Percentiles rank a stretch among this genome's conserved stretches.
Evolutionary conservation across 2,888 invertebrate genomes (phyloP).

Genomic region (Baronia brevicornis): DNA sequence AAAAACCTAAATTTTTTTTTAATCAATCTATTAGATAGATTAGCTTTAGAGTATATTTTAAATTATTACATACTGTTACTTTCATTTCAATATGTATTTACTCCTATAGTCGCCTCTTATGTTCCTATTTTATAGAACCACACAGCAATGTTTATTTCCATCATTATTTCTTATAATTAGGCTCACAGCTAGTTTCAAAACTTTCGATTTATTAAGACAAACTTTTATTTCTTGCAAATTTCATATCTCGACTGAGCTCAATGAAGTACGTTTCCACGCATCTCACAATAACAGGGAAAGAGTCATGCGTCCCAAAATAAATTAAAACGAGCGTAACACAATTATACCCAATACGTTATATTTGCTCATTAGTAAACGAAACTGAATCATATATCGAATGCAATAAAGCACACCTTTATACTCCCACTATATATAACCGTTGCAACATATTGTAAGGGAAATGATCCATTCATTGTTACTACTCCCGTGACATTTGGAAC

Average conservation of each 20-base stretch:
- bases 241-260: slow-evolving; percentile 6
- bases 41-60: too few species aligned
- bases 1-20: too few species aligned
- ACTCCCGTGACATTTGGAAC: slow-evolving; percentile 43
- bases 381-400: slow-evolving; percentile 21
- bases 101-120: too few species aligned
- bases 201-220: too few species aligned
- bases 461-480: slow-evolving; percentile 67
- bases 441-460: slow-evolving; percentile 69
- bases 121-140: too few species aligned
- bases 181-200: too few species aligned
- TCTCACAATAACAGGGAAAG: slow-evolving; percentile 32
- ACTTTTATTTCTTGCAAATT: too few species aligned
- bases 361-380: slow-evolving; percentile 22
- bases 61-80: too few species aligned
- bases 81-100: too few species aligned
- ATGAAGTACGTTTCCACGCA: slow-evolving; percentile 22
- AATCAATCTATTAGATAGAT: too few species aligned
- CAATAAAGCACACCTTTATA: slow-evolving; percentile 38
- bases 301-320: slow-evolving; percentile 53
- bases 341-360: slow-evolving; percentile 39
- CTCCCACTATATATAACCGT: slow-evolving; percentile 49
- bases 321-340: slow-evolving; percentile 50
- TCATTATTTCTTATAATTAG: too few species aligned
- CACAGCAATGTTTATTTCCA: too few species aligned